phyloP scores from a whole-genome alignment of 2,113 vertebrate genomes.

The Pseudolaguvia tuberculata region DNA sequence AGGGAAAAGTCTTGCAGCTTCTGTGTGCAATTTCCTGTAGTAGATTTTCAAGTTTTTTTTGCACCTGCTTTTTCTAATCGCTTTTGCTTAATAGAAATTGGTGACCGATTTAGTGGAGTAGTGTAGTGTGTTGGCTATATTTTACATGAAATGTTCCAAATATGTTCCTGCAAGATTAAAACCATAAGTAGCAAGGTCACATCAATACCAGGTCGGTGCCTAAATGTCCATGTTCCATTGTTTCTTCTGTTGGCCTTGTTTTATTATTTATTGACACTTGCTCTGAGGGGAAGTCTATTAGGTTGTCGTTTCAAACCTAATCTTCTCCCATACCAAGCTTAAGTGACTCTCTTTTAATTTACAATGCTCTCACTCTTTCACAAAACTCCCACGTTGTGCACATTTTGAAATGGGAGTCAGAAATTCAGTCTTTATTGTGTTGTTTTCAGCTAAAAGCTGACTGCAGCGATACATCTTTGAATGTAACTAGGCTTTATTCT shows the following conservation, averaged over 20 bases:
- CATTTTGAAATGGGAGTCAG: background rate
- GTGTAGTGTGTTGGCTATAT: background rate
- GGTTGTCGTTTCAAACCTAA: slow-evolving; percentile 26
- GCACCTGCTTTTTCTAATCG: background rate
- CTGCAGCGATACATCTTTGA: background rate
- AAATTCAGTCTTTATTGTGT: background rate
- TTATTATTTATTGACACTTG: slow-evolving; percentile 16
- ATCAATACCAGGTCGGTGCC: background rate
- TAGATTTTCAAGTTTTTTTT: background rate
- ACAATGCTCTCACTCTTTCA: background rate
- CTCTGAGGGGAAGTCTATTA: slow-evolving; percentile 45
- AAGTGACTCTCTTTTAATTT: slow-evolving; percentile 15
- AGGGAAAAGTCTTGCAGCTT: background rate
- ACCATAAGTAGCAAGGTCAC: background rate
- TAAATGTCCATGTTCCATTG: background rate
- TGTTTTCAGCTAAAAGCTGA: background rate
- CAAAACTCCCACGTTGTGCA: too few species aligned
- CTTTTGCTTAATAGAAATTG: background rate
- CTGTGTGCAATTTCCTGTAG: background rate
- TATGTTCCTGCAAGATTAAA: background rate
- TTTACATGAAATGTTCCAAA: background rate
- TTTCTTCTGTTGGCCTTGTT: background rate
- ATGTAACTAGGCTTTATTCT: slow-evolving; percentile 19
- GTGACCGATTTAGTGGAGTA: background rate
- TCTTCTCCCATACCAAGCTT: slow-evolving; percentile 34